A percentile compares a stretch with the other conserved stretches of the same genome.
These are phyloP conservation scores for Spondyliosoma cantharus DNA, from an alignment of 2,797 vertebrate genomes.

Conservation along the genomic window DNA sequence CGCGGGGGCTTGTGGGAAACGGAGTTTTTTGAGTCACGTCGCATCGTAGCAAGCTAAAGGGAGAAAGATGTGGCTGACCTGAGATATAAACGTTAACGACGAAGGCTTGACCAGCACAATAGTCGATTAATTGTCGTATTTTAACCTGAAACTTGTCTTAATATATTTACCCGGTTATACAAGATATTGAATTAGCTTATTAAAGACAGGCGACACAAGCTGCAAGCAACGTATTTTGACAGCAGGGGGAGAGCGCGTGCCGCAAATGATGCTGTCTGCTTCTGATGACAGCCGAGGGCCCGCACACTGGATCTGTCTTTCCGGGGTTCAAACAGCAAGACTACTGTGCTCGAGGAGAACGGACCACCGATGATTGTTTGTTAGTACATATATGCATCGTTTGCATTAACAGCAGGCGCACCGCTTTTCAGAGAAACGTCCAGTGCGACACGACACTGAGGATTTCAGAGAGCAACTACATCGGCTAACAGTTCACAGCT, in stretches of 20 bases:
- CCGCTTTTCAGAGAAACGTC: not conserved
- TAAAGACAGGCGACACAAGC: not conserved
- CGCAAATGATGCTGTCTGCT: slow-evolving; percentile 18
- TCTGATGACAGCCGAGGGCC: slow-evolving; percentile 56
- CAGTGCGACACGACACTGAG: not conserved
- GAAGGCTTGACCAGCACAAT: accelerated
- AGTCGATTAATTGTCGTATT: not conserved
- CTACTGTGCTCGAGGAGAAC: slow-evolving; percentile 8
- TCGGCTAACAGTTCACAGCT: slow-evolving; percentile 67
- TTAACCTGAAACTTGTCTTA: not conserved
- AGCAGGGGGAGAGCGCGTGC: slow-evolving; percentile 68
- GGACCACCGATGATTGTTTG: slow-evolving; percentile 16
- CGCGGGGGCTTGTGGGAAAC: slow-evolving; percentile 75
- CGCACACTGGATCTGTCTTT: slow-evolving; percentile 59
- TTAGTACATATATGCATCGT: slow-evolving; percentile 15
- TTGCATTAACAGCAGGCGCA: slow-evolving; percentile 1
- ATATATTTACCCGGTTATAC: not conserved
- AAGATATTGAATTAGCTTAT: not conserved
- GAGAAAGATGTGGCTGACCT: not conserved
- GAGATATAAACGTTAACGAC: not conserved
- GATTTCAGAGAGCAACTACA: slow-evolving; percentile 17
- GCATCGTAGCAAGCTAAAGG: not conserved
- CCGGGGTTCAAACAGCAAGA: slow-evolving; percentile 66
- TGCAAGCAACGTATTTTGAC: slow-evolving; percentile 22
- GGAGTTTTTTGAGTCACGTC: slow-evolving; percentile 57